A percentile compares a stretch with the other conserved stretches of the same genome.
Conservation (phyloP, 2,797 vertebrate genomes). For the Thaleichthys pacificus region DNA sequence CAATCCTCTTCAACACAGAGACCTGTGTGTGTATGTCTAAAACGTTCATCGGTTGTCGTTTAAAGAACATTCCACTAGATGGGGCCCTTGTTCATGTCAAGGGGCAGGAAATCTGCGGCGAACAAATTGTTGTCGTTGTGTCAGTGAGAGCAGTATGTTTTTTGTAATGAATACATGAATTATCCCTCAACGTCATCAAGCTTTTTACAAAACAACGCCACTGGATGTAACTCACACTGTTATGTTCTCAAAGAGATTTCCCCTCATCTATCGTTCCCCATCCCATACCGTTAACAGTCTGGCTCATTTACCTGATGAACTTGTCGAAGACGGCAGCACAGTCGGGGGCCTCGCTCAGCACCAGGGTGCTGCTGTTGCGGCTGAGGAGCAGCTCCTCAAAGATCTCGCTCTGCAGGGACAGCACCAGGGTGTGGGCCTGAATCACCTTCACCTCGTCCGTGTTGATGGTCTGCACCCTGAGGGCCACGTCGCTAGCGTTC, state of each 20-base stretch:
- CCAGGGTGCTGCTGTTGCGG: slow-evolving; percentile 68
- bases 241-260: too few species aligned
- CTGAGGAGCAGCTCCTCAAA: slow-evolving; percentile 77
- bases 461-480: slow-evolving; percentile 75
- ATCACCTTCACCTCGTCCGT: slow-evolving; percentile 90
- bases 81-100: background rate
- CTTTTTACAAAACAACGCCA: too few species aligned
- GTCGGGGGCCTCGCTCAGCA: slow-evolving; percentile 69
- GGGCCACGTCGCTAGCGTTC: slow-evolving; percentile 83
- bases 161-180: too few species aligned
- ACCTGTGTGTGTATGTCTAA: background rate
- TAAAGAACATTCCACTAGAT: background rate
- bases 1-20: background rate
- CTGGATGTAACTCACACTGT: too few species aligned
- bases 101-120: background rate
- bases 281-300: background rate
- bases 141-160: background rate
- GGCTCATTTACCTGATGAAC: slow-evolving; percentile 74
- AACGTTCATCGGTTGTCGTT: too few species aligned
- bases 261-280: too few species aligned
- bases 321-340: slow-evolving; percentile 79
- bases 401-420: slow-evolving; percentile 80
- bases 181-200: too few species aligned
- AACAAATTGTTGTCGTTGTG: background rate
- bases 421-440: slow-evolving; percentile 80